Percentiles rank a stretch among this genome's conserved stretches.
These are phyloP conservation scores for Byasa hedistus DNA, from an alignment of 2,888 invertebrate genomes.

Conservation along the genomic window DNA sequence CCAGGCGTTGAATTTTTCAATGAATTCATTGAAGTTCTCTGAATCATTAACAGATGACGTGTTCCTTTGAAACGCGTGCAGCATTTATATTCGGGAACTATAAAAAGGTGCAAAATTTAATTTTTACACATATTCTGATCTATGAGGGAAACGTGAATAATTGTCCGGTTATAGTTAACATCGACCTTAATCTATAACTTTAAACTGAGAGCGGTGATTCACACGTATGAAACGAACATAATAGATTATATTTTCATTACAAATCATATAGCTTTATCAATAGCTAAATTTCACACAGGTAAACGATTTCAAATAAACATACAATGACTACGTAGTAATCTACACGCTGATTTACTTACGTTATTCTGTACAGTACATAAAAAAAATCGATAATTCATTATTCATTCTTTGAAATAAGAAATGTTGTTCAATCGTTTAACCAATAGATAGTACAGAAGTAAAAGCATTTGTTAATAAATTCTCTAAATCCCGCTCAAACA, in stretches of 20 bases:
- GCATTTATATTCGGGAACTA: constrained; percentile 23
- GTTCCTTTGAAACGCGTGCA: constrained; percentile 26
- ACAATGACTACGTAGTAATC: too few species aligned
- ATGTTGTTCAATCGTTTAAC: neutral
- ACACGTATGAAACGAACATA: too few species aligned
- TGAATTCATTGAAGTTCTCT: constrained; percentile 55
- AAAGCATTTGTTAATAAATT: constrained; percentile 33
- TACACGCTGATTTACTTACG: too few species aligned
- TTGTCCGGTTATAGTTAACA: too few species aligned
- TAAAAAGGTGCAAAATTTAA: constrained; percentile 9
- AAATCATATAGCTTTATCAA: too few species aligned
- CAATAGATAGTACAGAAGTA: constrained; percentile 8
- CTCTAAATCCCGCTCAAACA: constrained; percentile 43
- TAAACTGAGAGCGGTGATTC: too few species aligned
- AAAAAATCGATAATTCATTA: too few species aligned
- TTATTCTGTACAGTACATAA: too few species aligned
- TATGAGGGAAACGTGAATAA: neutral
- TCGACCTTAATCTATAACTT: too few species aligned
- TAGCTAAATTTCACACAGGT: too few species aligned
- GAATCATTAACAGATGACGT: constrained; percentile 31
- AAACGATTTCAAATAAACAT: too few species aligned
- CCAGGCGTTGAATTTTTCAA: constrained; percentile 47
- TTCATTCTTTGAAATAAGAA: neutral
- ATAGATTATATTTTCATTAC: too few species aligned
- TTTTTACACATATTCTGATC: constrained; percentile 2